phyloP scores from a whole-genome alignment of 2,113 vertebrate genomes.

The Plotosus lineatus region DNA sequence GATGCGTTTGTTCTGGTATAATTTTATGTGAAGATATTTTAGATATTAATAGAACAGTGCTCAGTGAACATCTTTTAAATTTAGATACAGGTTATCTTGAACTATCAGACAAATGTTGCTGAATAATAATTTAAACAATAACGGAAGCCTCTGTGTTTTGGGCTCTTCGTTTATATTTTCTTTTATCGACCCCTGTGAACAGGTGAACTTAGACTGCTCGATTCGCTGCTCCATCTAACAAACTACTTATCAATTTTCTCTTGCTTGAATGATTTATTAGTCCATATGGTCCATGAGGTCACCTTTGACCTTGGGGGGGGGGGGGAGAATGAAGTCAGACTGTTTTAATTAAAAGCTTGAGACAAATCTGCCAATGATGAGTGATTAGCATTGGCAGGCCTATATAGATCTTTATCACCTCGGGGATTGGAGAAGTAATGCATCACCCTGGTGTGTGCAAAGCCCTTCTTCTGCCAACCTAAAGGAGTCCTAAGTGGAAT shows the following conservation, averaged over 20 bases:
- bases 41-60: background rate
- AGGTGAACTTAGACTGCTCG: background rate
- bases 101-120: background rate
- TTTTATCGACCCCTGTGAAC: background rate
- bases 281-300: slow-evolving; percentile 51
- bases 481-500: slow-evolving; percentile 41
- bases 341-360: slow-evolving; percentile 62
- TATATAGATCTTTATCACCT: slow-evolving; percentile 57
- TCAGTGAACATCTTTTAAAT: no score
- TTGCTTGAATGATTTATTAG: slow-evolving; percentile 20
- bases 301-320: slow-evolving; percentile 61
- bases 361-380: slow-evolving; percentile 66
- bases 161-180: no score
- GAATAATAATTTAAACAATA: background rate
- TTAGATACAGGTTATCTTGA: background rate
- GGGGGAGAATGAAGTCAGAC: slow-evolving; percentile 62
- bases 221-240: no score
- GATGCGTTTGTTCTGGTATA: background rate
- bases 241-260: slow-evolving; percentile 17
- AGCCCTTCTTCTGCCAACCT: slow-evolving; percentile 41
- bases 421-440: slow-evolving; percentile 55
- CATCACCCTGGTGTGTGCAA: slow-evolving; percentile 51
- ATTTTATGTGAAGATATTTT: background rate
- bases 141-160: background rate
- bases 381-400: slow-evolving; percentile 61